A percentile compares a stretch with the other conserved stretches of the same genome.
Evolutionary conservation across 2,888 invertebrate species (phyloP).

Genomic region (Drosophila emarginata): DNA sequence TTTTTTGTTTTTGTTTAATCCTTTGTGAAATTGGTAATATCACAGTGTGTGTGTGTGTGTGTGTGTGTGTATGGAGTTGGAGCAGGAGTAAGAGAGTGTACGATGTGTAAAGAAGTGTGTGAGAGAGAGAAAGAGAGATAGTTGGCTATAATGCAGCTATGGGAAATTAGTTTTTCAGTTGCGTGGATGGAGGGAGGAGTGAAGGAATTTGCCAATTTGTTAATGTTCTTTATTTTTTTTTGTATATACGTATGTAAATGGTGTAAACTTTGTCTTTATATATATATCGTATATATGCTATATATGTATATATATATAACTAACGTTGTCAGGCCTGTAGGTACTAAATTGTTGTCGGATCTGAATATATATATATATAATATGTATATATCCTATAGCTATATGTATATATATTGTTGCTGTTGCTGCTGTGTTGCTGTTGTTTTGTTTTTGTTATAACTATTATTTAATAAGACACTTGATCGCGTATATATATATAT

Average conservation of each 20-base stretch:
- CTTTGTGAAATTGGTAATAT: slow-evolving; percentile 39
- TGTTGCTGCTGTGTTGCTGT: slow-evolving; percentile 22
- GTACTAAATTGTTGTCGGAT: slow-evolving; percentile 68
- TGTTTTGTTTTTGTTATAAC: slow-evolving; percentile 24
- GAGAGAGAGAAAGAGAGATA: background rate
- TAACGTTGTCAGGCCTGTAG: slow-evolving; percentile 72
- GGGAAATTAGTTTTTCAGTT: background rate
- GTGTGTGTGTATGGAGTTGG: slow-evolving; percentile 16
- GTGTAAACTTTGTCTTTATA: slow-evolving; percentile 33
- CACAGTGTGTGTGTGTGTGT: slow-evolving; percentile 43
- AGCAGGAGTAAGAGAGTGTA: slow-evolving; percentile 12
- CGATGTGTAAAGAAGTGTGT: slow-evolving; percentile 9
- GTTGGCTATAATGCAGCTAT: slow-evolving; percentile 4
- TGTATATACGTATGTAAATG: slow-evolving; percentile 29
- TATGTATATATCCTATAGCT: slow-evolving; percentile 23
- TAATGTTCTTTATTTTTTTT: slow-evolving; percentile 20
- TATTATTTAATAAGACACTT: slow-evolving; percentile 78
- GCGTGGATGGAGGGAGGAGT: background rate
- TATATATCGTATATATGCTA: slow-evolving; percentile 41
- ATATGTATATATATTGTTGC: slow-evolving; percentile 28
- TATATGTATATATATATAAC: slow-evolving; percentile 54
- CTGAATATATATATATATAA: slow-evolving; percentile 23
- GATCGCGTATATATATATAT: slow-evolving; percentile 67
- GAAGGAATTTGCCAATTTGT: slow-evolving; percentile 1
- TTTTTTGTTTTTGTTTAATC: slow-evolving; percentile 11